Evolutionary conservation across 2,113 vertebrate genomes (phyloP), one percentile per base, ranked within the genome.

Genomic region (Vireo altiloquus): DNA sequence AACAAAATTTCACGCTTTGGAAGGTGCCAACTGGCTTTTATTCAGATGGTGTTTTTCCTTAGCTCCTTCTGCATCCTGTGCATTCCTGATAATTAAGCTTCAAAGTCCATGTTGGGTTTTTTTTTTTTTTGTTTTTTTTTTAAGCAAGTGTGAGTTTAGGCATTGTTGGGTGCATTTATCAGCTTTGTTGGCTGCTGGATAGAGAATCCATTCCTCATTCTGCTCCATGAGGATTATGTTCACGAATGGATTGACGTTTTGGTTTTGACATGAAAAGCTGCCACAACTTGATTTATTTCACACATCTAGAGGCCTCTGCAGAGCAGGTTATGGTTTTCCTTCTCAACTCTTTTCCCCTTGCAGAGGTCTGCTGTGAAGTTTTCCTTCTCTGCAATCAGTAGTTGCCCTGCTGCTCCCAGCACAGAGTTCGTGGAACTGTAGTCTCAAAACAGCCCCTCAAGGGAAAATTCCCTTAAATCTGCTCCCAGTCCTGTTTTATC

Each of bases 81-180:
- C 44, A 2, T 69, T 92, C 52, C 69, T 91, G 86, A 87, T 89
- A 92, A 92, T 74, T 86, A 30, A 87, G 33, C 50, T 90, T 96
- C 61, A n/a, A 74, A 94, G 87, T 40, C 63, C 59, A 13, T 24
- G 16, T 39, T 18, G 17, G 5, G 8, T 17, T 68, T 71, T 24
- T 42, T 71, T 70, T 40, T 17, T 68, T 74, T 27, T 42, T 71
- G n/a, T n/a, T n/a, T 17, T 68, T 71, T 27, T 42, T 71, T 70
- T 40, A 47, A 33, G 56, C 30, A 6, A n/a, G 13, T 4, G 7
- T 49, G 78, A 70, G 15, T 81, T 76, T 28, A 69, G 59, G 64
- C 50, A 19, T 25, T 40, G 37, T 16, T 69, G 57, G 21, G 35
- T 88, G 24, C 4, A 0, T 87, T 80, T 57, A 42, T 68, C 37